phyloP scores from a whole-genome alignment of 1,140 invertebrate species.

The Drosophila bifasciata region DNA sequence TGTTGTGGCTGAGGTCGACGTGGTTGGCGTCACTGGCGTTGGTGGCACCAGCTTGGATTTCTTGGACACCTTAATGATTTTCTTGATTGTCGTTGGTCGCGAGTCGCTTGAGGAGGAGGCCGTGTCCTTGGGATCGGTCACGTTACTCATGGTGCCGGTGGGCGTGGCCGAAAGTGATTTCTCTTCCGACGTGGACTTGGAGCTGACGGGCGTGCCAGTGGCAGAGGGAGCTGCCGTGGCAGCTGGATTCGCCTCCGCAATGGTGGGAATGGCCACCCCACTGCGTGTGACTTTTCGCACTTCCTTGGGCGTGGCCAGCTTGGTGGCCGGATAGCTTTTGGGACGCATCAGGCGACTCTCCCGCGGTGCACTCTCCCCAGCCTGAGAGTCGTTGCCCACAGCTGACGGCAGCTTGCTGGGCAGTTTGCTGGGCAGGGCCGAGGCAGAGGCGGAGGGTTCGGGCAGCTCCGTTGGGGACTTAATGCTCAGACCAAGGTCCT shows the following conservation, averaged over 20 bases:
- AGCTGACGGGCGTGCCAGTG: slow-evolving; percentile 24
- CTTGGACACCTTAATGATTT: slow-evolving; percentile 69
- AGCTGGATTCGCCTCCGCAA: slow-evolving; percentile 30
- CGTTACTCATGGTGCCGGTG: slow-evolving; percentile 24
- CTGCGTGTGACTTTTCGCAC: slow-evolving; percentile 66
- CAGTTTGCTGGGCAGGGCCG: slow-evolving; percentile 44
- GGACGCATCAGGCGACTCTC: slow-evolving; percentile 76
- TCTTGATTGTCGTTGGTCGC: slow-evolving; percentile 59
- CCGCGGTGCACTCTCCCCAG: slow-evolving; percentile 15
- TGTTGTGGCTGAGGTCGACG: slow-evolving; percentile 27
- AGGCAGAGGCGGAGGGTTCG: not conserved
- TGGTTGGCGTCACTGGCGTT: slow-evolving; percentile 45
- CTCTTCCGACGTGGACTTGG: slow-evolving; percentile 61
- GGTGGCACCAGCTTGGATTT: slow-evolving; percentile 76
- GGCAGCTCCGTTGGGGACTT: slow-evolving; percentile 31
- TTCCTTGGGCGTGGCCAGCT: slow-evolving; percentile 79
- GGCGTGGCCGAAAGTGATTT: slow-evolving; percentile 50
- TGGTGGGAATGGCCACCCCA: slow-evolving; percentile 64
- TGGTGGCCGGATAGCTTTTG: slow-evolving; percentile 86
- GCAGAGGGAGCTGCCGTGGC: not conserved
- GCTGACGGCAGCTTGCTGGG: slow-evolving; percentile 38
- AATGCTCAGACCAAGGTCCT: slow-evolving; percentile 57
- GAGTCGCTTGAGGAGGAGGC: slow-evolving; percentile 51
- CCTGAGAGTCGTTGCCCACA: not conserved
- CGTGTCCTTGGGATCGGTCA: slow-evolving; percentile 46